phyloP scores from a whole-genome alignment of 64 coral and sea anemone species.

The Cladopsammia gracilis region DNA sequence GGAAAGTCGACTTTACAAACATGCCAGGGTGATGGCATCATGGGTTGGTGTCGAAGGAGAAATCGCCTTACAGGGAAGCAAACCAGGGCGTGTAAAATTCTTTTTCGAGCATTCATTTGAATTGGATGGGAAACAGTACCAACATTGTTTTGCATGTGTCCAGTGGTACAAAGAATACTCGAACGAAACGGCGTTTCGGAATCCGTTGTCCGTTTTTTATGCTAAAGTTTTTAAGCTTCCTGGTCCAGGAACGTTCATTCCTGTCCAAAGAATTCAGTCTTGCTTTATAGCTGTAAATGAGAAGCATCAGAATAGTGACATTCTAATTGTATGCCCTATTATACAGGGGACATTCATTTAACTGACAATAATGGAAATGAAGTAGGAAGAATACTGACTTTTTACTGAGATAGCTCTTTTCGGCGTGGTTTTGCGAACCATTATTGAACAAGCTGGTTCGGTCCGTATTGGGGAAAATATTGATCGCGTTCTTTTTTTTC shows the following conservation, averaged over 20 bases:
- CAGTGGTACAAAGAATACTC: constrained; percentile 27
- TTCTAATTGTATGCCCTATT: not conserved
- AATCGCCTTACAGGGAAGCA: not conserved
- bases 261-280: constrained; percentile 28
- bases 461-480: too few species aligned
- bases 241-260: constrained; percentile 34
- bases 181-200: not conserved
- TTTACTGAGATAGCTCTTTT: too few species aligned
- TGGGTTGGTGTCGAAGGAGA: constrained; percentile 46
- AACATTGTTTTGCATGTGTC: constrained; percentile 43
- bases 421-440: too few species aligned
- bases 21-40: constrained; percentile 50
- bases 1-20: constrained; percentile 17
- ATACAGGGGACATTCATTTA: not conserved
- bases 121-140: not conserved
- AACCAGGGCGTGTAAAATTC: constrained; percentile 45
- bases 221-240: not conserved
- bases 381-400: too few species aligned
- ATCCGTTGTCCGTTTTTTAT: not conserved
- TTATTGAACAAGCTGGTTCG: too few species aligned
- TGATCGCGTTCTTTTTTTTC: too few species aligned
- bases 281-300: not conserved
- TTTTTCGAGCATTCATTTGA: constrained; percentile 46
- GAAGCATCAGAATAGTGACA: not conserved
- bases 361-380: too few species aligned